Evolutionary conservation across 2,888 invertebrate species (phyloP).

Genomic region (Copidosoma aretas): DNA sequence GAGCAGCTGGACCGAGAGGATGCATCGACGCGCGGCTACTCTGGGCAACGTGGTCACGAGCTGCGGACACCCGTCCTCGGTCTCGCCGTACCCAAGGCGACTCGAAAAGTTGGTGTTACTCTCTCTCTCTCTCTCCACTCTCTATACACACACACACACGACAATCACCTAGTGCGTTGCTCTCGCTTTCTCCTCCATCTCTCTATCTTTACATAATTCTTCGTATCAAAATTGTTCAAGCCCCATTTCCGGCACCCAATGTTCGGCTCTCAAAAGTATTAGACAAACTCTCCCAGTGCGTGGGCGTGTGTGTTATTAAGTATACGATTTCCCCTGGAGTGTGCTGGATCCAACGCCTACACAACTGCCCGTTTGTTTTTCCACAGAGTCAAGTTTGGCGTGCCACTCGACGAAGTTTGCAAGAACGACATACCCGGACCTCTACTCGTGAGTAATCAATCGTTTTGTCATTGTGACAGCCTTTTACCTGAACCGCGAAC

Average conservation of each 20-base stretch:
- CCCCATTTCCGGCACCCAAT: too few species aligned
- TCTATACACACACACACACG: too few species aligned
- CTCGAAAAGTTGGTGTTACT: constrained; percentile 71
- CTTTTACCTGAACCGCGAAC: too few species aligned
- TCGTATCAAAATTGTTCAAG: too few species aligned
- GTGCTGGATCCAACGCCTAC: too few species aligned
- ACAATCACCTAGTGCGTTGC: too few species aligned
- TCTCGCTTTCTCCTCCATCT: too few species aligned
- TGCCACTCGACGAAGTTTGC: constrained; percentile 89
- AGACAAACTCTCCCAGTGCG: too few species aligned
- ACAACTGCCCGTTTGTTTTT: too few species aligned
- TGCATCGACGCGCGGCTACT: constrained; percentile 90
- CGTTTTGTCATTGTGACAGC: too few species aligned
- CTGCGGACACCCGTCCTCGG: constrained; percentile 81
- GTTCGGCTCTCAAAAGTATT: too few species aligned
- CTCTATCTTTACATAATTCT: background rate
- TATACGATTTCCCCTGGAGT: background rate
- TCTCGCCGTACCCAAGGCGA: constrained; percentile 79
- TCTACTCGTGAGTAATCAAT: constrained; percentile 70
- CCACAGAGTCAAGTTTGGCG: constrained; percentile 88
- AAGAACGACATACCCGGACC: constrained; percentile 95
- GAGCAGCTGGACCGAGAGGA: constrained; percentile 92
- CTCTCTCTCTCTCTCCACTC: background rate
- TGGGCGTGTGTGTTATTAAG: background rate
- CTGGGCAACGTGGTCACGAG: constrained; percentile 90